Base-by-base conservation (phyloP, 2,113 vertebrate genomes). In the Nothocercus nigrocapillus region DNA sequence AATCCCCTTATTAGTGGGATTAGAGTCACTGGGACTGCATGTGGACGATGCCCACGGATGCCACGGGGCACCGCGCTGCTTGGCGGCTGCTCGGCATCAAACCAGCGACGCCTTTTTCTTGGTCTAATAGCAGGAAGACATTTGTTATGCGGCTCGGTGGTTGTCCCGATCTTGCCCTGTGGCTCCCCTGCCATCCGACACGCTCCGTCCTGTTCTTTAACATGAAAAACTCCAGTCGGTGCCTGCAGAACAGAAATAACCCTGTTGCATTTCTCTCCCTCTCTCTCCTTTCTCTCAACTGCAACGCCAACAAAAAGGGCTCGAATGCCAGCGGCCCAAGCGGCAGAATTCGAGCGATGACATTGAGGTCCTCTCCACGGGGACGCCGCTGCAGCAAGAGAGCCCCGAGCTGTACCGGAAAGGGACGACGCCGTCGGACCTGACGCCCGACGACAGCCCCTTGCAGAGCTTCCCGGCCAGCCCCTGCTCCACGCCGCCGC, bases 351-450 rank as follows among this genome's bases (percentile, higher is more conserved):
- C 98, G 75, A 99, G 98, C 45, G 99, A 99, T 3, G 99, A 99
- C 96, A 98, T 98, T 2, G 99, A 99, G 97, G 98, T 98, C 66
- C 98, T 99, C 72, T 99, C 99, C 90, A 98, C 98, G 0, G 99
- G 98, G 90, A 99, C 98, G 0, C 98, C 98, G 8, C 96, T 98
- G 51, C 98, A 97, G 45, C 98, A 98, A 40, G 99, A 99, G 96
- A 99, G 99, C 97, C 99, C 99, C 0, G 99, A 99, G 97, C 98
- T 99, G 94, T 99, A 99, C 98, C 98, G 99, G 76, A 99, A 99
- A 44, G 99, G 99, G 80, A 99, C 99, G 79, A 99, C 99, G 8
- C 99, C 99, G 4, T 99, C 99, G 3, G 98, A 98, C 86, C 98
- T 98, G 84, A 99, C 98, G 18, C 99, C 99, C 0, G 99, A 99